Percentiles rank a stretch among this genome's conserved stretches.
These are phyloP conservation scores for Pristionchus mayeri DNA, from an alignment of 2,888 invertebrate genomes.

Conservation along the genomic window DNA sequence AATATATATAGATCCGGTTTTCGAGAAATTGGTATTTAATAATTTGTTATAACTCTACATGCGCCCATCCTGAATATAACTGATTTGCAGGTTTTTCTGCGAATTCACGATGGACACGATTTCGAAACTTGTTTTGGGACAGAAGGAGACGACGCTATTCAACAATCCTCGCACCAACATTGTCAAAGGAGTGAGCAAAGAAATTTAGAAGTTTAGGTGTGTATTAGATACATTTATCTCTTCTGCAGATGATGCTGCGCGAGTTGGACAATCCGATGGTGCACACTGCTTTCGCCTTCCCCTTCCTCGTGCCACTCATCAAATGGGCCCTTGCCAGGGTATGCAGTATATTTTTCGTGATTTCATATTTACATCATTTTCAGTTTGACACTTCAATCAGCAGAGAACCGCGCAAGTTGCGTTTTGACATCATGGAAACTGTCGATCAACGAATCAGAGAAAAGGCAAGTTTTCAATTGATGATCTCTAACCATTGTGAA, in stretches of 20 bases:
- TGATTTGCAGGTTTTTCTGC: conserved; percentile 15
- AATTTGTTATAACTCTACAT: too few species aligned
- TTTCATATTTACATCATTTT: background rate
- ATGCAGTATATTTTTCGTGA: background rate
- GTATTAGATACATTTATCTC: background rate
- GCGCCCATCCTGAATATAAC: too few species aligned
- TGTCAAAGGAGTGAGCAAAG: background rate
- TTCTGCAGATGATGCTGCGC: conserved; percentile 22
- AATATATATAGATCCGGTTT: too few species aligned
- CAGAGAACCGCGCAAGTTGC: background rate
- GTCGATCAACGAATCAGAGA: background rate
- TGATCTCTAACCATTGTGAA: too few species aligned
- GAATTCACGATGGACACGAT: conserved; percentile 38
- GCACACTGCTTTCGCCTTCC: conserved; percentile 16
- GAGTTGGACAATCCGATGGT: conserved; percentile 33
- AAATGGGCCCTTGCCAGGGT: background rate
- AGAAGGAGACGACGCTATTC: conserved; percentile 26
- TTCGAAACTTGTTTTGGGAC: conserved; percentile 8
- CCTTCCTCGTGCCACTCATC: conserved; percentile 18
- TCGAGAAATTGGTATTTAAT: too few species aligned
- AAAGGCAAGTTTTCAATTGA: background rate
- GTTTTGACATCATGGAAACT: background rate
- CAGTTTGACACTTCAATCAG: background rate
- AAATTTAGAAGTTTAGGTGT: background rate
- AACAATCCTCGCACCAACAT: background rate